Evolutionary conservation across 2,113 vertebrate species (phyloP), one percentile per base, ranked within the genome.

Genomic region (Stegastes partitus): DNA sequence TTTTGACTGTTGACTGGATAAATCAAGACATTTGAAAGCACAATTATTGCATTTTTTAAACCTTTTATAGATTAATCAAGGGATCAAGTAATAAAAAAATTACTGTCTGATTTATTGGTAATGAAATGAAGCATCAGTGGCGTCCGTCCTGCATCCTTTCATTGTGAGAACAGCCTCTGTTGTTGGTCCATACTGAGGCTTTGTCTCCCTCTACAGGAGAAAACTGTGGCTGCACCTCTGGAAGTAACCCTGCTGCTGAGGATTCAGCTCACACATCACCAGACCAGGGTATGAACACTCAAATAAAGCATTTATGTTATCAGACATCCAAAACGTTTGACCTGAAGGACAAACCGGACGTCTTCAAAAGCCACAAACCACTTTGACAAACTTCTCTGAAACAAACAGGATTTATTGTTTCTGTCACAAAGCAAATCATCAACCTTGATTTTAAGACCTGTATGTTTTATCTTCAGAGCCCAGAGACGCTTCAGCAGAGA

Each of bases 171-270:
- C 39, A 37, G 54, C 6, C 14, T 59, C 21, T n/a, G 18, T 31
- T 77, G 8, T 63, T 49, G 64, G 11, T 61, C 44, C 16, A 72
- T 11, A 55, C 18, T 68, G 18, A 25, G 28, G 19, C 10, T 65
- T 67, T 90, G 51, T 89, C 75, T 83, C 77, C 79, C 68, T 87
- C 82, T 85, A 19, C 85, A 95, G 94, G 91, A 83, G 93, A 94
- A 37, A 88, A 82, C 75, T 79, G 78, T 87, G 79, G 42, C 64
- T 91, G 89, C 67, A 23, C 65, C 66, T 82, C 93, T 83, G 79
- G 83, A 63, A 88, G 80, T 68, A 92, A 87, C 70, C 85, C 84
- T 37, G 63, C 84, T 68, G 73, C 89, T 76, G 91, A 88, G 28
- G 84, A 89, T 51, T 92, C 87, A 37, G 74, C 86, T 72, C 87